A percentile compares a stretch with the other conserved stretches of the same genome.
These are phyloP conservation scores for Aphidius gifuensis DNA, from an alignment of 1,140 invertebrate genomes.

Conservation along the genomic window DNA sequence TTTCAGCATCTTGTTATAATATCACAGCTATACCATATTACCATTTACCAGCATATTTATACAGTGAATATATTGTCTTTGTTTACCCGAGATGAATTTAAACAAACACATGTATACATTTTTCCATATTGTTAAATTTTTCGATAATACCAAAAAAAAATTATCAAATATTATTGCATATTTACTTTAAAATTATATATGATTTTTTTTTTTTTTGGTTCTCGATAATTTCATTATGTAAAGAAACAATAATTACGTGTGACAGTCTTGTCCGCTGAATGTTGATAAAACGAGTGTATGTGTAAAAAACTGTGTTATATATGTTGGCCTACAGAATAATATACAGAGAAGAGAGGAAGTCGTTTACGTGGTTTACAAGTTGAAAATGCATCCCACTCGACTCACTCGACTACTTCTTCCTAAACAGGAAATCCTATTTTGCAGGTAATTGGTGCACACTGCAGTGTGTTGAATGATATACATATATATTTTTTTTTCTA, in stretches of 20 bases:
- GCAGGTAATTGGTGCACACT: slow-evolving; percentile 45
- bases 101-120: too few relatives aligned
- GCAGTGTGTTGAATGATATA: slow-evolving; percentile 46
- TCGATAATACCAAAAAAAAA: too few relatives aligned
- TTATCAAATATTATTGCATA: too few relatives aligned
- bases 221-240: slow-evolving; percentile 10
- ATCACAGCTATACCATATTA: not conserved
- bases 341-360: slow-evolving; percentile 12
- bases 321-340: not conserved
- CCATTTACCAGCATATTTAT: not conserved
- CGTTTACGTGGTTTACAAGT: slow-evolving; percentile 11
- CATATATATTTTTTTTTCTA: too few relatives aligned
- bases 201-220: not conserved
- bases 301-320: too few relatives aligned
- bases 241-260: slow-evolving; percentile 5
- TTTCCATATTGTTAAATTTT: too few relatives aligned
- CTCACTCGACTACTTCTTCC: slow-evolving; percentile 32
- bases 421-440: slow-evolving; percentile 57
- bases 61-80: too few relatives aligned
- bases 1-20: not conserved
- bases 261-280: not conserved
- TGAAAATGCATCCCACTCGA: slow-evolving; percentile 16
- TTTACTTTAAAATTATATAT: too few relatives aligned
- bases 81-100: too few relatives aligned
- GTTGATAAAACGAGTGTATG: too few relatives aligned